Evolutionary conservation across 2,888 invertebrate genomes (phyloP).

Genomic region (Drosophila seclusa): DNA sequence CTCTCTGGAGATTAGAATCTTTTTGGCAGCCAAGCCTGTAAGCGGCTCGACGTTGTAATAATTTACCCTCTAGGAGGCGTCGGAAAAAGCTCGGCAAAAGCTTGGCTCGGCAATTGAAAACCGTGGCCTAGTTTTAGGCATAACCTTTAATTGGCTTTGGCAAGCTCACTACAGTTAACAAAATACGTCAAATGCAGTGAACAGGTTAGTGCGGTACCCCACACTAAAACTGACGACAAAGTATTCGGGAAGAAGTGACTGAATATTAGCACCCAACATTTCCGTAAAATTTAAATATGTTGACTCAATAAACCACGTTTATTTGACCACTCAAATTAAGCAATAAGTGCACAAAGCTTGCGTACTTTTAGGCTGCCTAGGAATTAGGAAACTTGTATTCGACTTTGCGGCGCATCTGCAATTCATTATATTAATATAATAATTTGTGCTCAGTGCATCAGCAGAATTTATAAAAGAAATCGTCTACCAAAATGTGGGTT

Average conservation of each 20-base stretch:
- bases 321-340: constrained; percentile 38
- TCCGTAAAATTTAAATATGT: constrained; percentile 28
- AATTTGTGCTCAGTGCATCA: not conserved
- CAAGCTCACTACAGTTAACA: too few relatives aligned
- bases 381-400: fast-evolving
- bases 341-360: not conserved
- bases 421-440: not conserved
- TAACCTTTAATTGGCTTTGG: too few relatives aligned
- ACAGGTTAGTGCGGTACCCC: too few relatives aligned
- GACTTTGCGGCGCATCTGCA: not conserved
- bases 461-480: not conserved
- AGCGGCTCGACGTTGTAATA: too few relatives aligned
- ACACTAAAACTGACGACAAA: not conserved
- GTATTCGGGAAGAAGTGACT: constrained; percentile 7
- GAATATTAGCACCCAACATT: constrained; percentile 20
- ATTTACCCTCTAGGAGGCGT: too few relatives aligned
- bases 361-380: constrained; percentile 1
- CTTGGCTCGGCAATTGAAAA: too few relatives aligned
- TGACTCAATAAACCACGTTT: constrained; percentile 30
- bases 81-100: too few relatives aligned
- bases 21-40: too few relatives aligned
- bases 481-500: not conserved
- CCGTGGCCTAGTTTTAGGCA: too few relatives aligned
- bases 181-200: too few relatives aligned
- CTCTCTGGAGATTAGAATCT: too few relatives aligned